Evolutionary conservation across 2,797 vertebrate genomes (phyloP).

Genomic region (Pelochelys cantorii): DNA sequence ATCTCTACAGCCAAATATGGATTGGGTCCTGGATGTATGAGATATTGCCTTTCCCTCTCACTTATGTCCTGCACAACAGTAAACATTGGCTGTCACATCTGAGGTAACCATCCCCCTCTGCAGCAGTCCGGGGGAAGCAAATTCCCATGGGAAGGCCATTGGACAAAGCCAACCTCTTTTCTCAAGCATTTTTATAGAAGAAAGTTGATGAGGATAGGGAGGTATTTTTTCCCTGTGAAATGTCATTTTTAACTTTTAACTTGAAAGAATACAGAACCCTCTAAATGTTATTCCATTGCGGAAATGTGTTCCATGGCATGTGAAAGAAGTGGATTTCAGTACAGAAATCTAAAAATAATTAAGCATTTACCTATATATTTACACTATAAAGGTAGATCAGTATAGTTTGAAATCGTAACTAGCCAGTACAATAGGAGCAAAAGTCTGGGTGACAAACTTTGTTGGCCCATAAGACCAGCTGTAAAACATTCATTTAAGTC

Average conservation of each 20-base stretch:
- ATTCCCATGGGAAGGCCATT: background rate
- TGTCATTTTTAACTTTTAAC: background rate
- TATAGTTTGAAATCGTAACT: constrained; percentile 2
- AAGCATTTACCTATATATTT: background rate
- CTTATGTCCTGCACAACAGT: background rate
- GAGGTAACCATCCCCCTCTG: background rate
- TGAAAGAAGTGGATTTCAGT: background rate
- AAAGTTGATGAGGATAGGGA: background rate
- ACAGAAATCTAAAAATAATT: background rate
- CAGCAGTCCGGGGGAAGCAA: background rate
- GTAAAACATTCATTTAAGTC: constrained; percentile 64
- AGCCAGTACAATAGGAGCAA: constrained; percentile 3
- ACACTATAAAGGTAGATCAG: background rate
- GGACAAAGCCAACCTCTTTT: background rate
- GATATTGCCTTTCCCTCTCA: background rate
- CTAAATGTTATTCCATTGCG: background rate
- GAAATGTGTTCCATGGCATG: background rate
- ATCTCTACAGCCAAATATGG: background rate
- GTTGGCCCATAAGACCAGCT: constrained; percentile 38
- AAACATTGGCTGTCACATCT: background rate
- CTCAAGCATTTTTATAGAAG: background rate
- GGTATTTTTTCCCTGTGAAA: background rate
- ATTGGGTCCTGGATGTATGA: fast-evolving
- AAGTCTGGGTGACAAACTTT: background rate
- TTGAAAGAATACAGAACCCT: background rate